Base-by-base conservation (phyloP, 2,797 vertebrate genomes). In the Taenioides sp. region DNA sequence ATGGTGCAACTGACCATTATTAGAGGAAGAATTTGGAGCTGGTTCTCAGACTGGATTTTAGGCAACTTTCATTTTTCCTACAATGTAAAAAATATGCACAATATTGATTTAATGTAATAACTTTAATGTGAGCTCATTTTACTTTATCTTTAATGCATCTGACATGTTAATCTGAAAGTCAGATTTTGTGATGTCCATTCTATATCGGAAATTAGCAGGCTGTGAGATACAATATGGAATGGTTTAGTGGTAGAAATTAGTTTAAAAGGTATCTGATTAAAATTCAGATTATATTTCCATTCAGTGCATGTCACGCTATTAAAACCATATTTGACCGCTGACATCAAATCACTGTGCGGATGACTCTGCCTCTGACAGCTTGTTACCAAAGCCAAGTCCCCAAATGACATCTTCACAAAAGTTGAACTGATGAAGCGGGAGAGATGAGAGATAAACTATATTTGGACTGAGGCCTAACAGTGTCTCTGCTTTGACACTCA, bases 391-490 rank as follows among this genome's bases (percentile, higher is more conserved):
- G 25, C 25, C 25, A 27, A 60, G 43, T 70, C 43, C 49, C 34
- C 40, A 72, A 72, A 78, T 31, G 34, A 52, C 64, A 23, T 10
- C 57, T 79, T 43, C 74, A 50, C 71, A 69, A 72, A 65, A 73
- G 66, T 63, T 68, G 50, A 64, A 37, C 71, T 83, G 77, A 78
- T 77, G 58, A 65, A 27, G 43, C 11, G 68, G 61, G 78, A 83
- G 66, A 59, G 37, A 47, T 69, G 23, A 67, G 3, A 77, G 80
- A 83, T 83, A 79, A 43, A 43, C 73, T 66, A 69, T 76, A 70
- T 75, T 86, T 84, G 72, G 81, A 80, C 58, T 67, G 61, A 59
- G 57, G 76, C 70, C 76, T 83, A 78, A 85, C 76, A 78, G 65
- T 71, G 65, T 43, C n/a, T 31, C 68, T 68, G 77, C 77, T 85